Base-by-base conservation (phyloP, 2,888 invertebrate genomes). In the Scaptomyza cyrtandrae region DNA sequence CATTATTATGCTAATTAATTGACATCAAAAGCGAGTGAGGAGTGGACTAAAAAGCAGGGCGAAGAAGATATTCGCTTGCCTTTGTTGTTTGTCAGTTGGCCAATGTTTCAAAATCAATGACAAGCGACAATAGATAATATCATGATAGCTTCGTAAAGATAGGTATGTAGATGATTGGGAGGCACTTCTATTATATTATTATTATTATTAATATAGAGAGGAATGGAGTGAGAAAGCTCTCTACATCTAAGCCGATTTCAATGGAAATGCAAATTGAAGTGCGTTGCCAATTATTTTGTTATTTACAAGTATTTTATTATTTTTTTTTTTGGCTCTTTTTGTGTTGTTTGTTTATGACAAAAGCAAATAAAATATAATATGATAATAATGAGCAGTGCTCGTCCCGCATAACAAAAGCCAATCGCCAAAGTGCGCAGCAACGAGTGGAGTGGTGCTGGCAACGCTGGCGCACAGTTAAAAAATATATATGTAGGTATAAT, bases 1-100 rank as follows among this genome's bases (percentile, higher is more conserved):
- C 83, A 89, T 89, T 86, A 86, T 86, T 86, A 86, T 86, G 86
- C 89, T 86, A 87, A 86, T 86, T 86, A 86, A 89, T 86, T 88
- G 84, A 89, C 85, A 88, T 89, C 88, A 81, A 86, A 89, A 57
- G 63, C 68, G 46, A 52, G 65, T 57, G 33, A 29, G 41, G 11
- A 6, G 6, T 49, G 54, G 53, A 41, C 33, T 27, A 49, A 31
- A 27, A 31, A 24, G 50, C 31, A 45, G 37, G 41, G 48, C 33
- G 27, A 33, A 41, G 24, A 5, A 80, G 52, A 44, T 71, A 64
- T 67, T 27, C 62, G 46, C 24, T 44, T 43, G 45, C 63, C 62
- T 68, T 78, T 65, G 74, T 70, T 71, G 49, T 52, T 44, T 50
- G 54, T 39, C 52, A 61, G 58, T 41, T 63, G 64, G 19, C 39